Evolutionary conservation across 2,113 vertebrate species (phyloP).

Genomic region (Cnemophilus loriae): DNA sequence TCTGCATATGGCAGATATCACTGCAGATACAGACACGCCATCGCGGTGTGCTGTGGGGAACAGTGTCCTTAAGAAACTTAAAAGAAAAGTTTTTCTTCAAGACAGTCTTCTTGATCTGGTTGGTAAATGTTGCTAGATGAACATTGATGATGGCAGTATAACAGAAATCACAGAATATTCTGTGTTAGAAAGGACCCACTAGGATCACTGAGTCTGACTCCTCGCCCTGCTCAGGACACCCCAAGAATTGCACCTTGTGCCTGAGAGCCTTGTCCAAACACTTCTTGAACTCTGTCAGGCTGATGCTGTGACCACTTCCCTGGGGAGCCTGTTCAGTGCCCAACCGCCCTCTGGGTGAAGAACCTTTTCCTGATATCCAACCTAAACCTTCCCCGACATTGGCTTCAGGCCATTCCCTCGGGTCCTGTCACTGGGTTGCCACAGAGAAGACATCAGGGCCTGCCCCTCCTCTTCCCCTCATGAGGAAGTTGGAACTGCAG

Average conservation of each 20-base stretch:
- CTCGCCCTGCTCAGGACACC: too few relatives aligned
- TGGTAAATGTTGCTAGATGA: neutral
- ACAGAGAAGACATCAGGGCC: neutral
- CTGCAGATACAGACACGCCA: neutral
- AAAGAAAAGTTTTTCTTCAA: neutral
- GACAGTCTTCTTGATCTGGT: neutral
- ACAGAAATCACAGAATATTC: neutral
- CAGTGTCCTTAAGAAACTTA: neutral
- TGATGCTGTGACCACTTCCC: neutral
- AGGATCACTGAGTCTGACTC: neutral
- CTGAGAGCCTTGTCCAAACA: rapidly evolving
- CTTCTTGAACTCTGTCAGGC: neutral
- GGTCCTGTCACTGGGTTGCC: neutral
- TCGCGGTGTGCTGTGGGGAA: rapidly evolving
- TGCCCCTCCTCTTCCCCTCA: neutral
- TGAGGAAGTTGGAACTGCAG: rapidly evolving
- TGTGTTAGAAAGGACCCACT: neutral
- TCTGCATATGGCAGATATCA: neutral
- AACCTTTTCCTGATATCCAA: too few relatives aligned
- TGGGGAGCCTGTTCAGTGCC: neutral
- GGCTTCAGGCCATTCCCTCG: neutral
- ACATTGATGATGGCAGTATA: neutral
- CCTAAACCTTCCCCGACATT: neutral
- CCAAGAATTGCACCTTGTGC: neutral
- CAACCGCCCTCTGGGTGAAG: rapidly evolving